These are phyloP conservation scores for Scophthalmus maximus DNA, from an alignment of 2,113 vertebrate species.

Conservation along the genomic window DNA sequence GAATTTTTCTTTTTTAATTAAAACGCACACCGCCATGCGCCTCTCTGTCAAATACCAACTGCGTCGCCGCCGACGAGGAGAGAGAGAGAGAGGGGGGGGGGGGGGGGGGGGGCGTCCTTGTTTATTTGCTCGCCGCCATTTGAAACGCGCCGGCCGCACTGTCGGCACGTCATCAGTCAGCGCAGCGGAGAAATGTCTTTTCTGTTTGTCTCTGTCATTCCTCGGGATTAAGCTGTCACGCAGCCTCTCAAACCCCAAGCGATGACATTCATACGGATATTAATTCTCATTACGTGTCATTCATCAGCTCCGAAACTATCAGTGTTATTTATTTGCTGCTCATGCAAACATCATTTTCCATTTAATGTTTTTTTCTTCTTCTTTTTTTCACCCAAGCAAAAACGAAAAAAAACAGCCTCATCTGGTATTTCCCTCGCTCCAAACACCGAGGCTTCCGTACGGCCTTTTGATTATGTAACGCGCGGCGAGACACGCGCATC, in stretches of 20 bases:
- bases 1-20: constrained; percentile 83
- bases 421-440: not conserved
- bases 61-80: constrained; percentile 28
- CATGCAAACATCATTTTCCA: constrained; percentile 17
- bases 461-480: constrained; percentile 19
- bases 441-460: not conserved
- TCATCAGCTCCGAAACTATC: constrained; percentile 48
- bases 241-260: constrained; percentile 48
- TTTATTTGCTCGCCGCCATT: constrained; percentile 59
- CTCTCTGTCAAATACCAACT: constrained; percentile 58
- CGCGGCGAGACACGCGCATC: constrained; percentile 18
- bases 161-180: constrained; percentile 72
- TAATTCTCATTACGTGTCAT: constrained; percentile 56
- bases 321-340: constrained; percentile 29
- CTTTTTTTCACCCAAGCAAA: not conserved
- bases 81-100: no score
- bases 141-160: constrained; percentile 27
- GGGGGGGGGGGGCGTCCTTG: constrained; percentile 42
- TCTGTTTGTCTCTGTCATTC: constrained; percentile 49
- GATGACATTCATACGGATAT: constrained; percentile 48
- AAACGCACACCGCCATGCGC: constrained; percentile 68
- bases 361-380: constrained; percentile 16
- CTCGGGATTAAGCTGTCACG: constrained; percentile 50
- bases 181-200: constrained; percentile 36
- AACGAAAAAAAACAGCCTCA: not conserved